phyloP scores from a whole-genome alignment of 1,140 invertebrate species.

The Heliconius hewitsoni region DNA sequence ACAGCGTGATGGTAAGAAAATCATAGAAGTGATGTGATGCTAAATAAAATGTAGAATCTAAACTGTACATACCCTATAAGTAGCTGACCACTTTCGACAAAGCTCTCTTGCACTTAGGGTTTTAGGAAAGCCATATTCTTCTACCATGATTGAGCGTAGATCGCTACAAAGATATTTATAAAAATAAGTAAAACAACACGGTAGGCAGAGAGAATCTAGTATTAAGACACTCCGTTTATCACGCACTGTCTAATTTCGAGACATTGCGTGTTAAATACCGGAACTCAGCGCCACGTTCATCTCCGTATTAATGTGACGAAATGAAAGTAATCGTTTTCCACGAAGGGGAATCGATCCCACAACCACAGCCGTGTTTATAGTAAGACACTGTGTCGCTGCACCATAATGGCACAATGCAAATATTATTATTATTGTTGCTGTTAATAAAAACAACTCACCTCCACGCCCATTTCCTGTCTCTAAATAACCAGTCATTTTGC shows the following conservation, averaged over 20 bases:
- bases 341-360: no score
- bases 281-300: no score
- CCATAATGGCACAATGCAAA: no score
- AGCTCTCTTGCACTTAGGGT: constrained; percentile 62
- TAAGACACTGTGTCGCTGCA: no score
- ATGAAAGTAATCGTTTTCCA: no score
- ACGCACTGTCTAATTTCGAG: no score
- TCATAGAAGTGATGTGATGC: background rate
- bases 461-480: constrained; percentile 71
- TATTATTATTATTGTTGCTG: background rate
- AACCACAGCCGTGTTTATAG: no score
- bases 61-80: constrained; percentile 59
- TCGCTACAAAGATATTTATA: constrained; percentile 46
- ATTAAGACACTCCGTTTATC: no score
- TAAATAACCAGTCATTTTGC: constrained; percentile 72
- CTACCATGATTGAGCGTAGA: constrained; percentile 60
- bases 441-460: constrained; percentile 54
- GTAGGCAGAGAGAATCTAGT: no score
- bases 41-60: background rate
- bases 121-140: constrained; percentile 69
- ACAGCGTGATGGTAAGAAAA: background rate
- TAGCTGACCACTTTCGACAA: constrained; percentile 67
- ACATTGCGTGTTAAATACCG: no score
- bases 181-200: no score
- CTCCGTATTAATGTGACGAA: no score